A percentile compares a stretch with the other conserved stretches of the same genome.
These are phyloP conservation scores for Pagetopsis macropterus DNA, from an alignment of 2,797 vertebrate genomes.

Conservation along the genomic window DNA sequence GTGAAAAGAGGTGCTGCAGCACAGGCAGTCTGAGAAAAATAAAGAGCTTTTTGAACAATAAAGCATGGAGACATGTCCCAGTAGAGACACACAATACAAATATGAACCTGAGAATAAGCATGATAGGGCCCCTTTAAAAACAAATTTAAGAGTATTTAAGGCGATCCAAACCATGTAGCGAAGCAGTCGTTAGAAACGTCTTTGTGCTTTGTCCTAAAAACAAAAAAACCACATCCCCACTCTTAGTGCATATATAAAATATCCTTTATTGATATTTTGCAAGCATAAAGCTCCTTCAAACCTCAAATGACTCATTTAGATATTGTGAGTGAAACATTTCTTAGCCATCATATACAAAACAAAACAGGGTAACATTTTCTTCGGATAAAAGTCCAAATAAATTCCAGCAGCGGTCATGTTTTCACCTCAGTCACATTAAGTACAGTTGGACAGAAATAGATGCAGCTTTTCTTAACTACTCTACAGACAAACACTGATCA, in stretches of 20 bases:
- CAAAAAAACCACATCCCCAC: slow-evolving; percentile 33
- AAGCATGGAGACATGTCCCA: too few species aligned
- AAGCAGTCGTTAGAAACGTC: not conserved
- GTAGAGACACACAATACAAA: too few species aligned
- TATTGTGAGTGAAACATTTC: slow-evolving; percentile 38
- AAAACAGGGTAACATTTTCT: slow-evolving; percentile 45
- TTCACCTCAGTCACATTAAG: slow-evolving; percentile 64
- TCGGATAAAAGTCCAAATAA: slow-evolving; percentile 46
- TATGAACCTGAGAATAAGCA: too few species aligned
- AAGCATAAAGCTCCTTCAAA: slow-evolving; percentile 69
- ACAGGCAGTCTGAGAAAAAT: too few species aligned
- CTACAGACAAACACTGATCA: slow-evolving; percentile 66
- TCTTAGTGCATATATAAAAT: slow-evolving; percentile 78
- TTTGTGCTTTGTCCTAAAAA: not conserved
- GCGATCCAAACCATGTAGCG: not conserved
- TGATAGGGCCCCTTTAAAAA: not conserved
- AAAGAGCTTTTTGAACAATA: too few species aligned
- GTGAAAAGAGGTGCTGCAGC: too few species aligned
- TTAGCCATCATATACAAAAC: slow-evolving; percentile 56
- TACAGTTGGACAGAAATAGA: slow-evolving; percentile 67
- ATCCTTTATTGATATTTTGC: slow-evolving; percentile 84
- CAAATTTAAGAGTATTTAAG: not conserved
- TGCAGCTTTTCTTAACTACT: slow-evolving; percentile 63
- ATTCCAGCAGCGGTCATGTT: slow-evolving; percentile 73
- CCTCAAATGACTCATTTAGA: slow-evolving; percentile 40